phyloP scores from a whole-genome alignment of 2,797 vertebrate genomes.

The Schizopygopsis malacanthus region DNA sequence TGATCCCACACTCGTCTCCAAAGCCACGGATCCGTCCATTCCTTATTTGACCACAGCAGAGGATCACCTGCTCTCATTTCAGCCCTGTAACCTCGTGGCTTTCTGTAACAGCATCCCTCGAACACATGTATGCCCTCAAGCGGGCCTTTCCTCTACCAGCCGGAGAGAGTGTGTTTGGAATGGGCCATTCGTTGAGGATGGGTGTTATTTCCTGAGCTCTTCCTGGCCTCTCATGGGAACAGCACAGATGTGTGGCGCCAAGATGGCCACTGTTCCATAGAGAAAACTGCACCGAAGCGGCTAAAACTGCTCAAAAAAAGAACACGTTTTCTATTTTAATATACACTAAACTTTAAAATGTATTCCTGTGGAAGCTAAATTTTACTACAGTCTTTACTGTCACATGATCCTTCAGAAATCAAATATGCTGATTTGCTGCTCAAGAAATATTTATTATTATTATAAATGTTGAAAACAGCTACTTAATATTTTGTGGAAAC shows the following conservation, averaged over 20 bases:
- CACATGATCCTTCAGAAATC: background rate
- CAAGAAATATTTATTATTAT: background rate
- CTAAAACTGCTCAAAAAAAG: background rate
- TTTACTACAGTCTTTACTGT: background rate
- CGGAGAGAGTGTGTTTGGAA: conserved; percentile 64
- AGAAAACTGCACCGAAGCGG: background rate
- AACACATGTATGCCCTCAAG: conserved; percentile 20
- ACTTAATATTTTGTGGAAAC: background rate
- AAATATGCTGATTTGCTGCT: background rate
- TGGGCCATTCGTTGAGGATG: conserved; percentile 74
- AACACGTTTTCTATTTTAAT: background rate
- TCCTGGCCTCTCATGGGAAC: conserved; percentile 70
- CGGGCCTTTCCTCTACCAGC: conserved; percentile 7
- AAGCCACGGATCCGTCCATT: conserved; percentile 4
- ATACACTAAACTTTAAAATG: background rate
- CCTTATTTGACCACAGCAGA: conserved; percentile 10
- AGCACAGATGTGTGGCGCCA: conserved; percentile 61
- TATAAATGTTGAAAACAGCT: background rate
- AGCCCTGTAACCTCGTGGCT: background rate
- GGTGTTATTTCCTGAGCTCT: conserved; percentile 79
- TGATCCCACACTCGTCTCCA: conserved; percentile 55
- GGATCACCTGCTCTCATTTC: conserved; percentile 17
- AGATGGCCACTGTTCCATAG: conserved; percentile 22
- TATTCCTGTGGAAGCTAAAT: background rate
- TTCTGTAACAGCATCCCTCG: background rate